These are phyloP conservation scores for Palaemon carinicauda DNA, from an alignment of 1,140 invertebrate species.

Conservation along the genomic window DNA sequence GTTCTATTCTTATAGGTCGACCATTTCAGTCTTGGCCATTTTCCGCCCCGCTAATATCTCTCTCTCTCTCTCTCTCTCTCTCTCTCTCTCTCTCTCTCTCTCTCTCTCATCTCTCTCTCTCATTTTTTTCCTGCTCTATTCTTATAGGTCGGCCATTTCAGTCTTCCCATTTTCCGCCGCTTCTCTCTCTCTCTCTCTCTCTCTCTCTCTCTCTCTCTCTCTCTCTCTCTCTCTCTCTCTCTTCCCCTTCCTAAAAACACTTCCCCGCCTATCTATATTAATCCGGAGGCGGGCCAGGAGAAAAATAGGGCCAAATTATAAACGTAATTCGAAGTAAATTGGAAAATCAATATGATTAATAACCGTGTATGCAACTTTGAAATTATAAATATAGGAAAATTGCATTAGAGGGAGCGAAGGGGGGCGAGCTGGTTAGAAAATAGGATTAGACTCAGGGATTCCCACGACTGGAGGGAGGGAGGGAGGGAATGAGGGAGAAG, in stretches of 20 bases:
- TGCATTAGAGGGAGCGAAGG: slow-evolving; percentile 51
- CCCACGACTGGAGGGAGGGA: not conserved
- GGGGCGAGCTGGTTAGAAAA: slow-evolving; percentile 37
- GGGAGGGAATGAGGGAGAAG: not conserved
- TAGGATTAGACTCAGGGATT: slow-evolving; percentile 35
- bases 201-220: not conserved
- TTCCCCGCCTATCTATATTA: slow-evolving; percentile 42
- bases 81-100: not conserved
- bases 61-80: not conserved
- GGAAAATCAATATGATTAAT: slow-evolving; percentile 58
- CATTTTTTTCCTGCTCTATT: not conserved
- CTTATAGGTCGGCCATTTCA: too few species aligned
- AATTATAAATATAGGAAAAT: slow-evolving; percentile 58
- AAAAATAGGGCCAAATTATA: slow-evolving; percentile 56
- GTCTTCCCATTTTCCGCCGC: not conserved
- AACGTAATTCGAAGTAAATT: slow-evolving; percentile 55
- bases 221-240: not conserved
- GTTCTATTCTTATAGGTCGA: too few species aligned
- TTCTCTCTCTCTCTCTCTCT: not conserved
- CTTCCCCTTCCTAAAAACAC: not conserved
- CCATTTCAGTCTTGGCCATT: not conserved
- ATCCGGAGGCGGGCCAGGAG: slow-evolving; percentile 26
- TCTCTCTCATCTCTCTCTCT: too few species aligned
- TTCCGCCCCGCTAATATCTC: not conserved
- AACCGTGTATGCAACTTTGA: slow-evolving; percentile 57